Conservation (phyloP, 2,113 vertebrate genomes). For the Platysteira castanea region DNA sequence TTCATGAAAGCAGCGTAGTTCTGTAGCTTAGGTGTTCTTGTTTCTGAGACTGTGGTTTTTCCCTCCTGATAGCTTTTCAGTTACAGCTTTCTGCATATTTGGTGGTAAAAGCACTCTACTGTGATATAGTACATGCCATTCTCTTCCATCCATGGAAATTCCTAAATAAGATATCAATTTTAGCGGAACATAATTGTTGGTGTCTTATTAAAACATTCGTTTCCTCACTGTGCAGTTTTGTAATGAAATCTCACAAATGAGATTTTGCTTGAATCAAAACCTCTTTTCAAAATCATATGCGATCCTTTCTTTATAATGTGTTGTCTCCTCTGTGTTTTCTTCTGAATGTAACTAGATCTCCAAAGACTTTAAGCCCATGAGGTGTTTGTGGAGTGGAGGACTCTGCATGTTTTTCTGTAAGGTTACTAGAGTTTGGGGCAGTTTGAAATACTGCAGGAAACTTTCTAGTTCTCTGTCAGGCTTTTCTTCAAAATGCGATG, state of each 20-base stretch:
- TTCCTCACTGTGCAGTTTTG: not conserved
- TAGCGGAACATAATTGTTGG: not conserved
- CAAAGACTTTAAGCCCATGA: not conserved
- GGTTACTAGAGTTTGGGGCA: not conserved
- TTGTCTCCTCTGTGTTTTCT: not conserved
- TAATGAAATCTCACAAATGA: not conserved
- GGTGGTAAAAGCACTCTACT: not conserved
- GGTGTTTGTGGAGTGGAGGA: not conserved
- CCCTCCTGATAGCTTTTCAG: not conserved
- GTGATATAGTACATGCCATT: accelerated
- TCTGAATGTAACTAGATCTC: not conserved
- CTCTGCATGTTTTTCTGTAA: not conserved
- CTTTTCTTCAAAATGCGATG: not conserved
- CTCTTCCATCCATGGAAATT: not conserved
- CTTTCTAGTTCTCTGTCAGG: not conserved
- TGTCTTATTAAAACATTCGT: not conserved
- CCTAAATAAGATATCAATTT: not conserved
- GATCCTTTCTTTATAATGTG: not conserved
- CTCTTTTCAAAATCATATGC: not conserved
- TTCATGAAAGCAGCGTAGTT: not conserved
- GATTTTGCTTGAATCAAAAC: not conserved
- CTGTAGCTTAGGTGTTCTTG: not conserved
- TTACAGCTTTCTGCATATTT: not conserved
- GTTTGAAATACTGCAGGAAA: not conserved
- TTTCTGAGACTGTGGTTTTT: not conserved